Evolutionary conservation across 2,797 vertebrate species (phyloP).

Genomic region (Aldrovandia affinis): DNA sequence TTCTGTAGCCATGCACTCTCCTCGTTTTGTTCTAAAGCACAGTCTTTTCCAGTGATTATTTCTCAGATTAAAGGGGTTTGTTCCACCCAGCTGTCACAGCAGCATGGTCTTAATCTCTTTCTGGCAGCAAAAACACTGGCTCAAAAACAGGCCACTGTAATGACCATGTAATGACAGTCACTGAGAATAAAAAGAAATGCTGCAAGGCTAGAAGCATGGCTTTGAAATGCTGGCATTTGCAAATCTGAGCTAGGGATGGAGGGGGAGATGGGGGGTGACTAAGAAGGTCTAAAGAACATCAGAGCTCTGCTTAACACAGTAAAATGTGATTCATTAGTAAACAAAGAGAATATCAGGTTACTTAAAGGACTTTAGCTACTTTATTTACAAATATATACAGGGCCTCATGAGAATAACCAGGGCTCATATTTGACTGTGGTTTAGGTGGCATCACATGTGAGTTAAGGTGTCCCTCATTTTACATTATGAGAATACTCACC

Average conservation of each 20-base stretch:
- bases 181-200: not conserved
- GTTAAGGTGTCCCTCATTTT: not conserved
- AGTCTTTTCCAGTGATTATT: slow-evolving; percentile 66
- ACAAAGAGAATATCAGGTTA: not conserved
- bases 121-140: slow-evolving; percentile 37
- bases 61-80: slow-evolving; percentile 62
- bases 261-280: not conserved
- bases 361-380: not conserved
- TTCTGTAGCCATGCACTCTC: not conserved
- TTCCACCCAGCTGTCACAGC: slow-evolving; percentile 55
- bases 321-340: not conserved
- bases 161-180: slow-evolving; percentile 3
- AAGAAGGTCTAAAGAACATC: not conserved
- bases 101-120: slow-evolving; percentile 48
- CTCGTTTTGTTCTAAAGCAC: not conserved
- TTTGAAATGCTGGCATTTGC: slow-evolving; percentile 3
- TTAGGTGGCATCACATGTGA: not conserved
- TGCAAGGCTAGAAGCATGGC: not conserved
- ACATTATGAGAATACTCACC: slow-evolving; percentile 69
- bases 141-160: not conserved
- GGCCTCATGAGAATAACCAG: not conserved
- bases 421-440: not conserved
- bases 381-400: not conserved
- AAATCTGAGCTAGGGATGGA: not conserved
- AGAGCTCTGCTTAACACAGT: not conserved